A percentile compares a stretch with the other conserved stretches of the same genome.
Evolutionary conservation across 2,113 vertebrate genomes (phyloP).

Genomic region (Seriola rivoliana): DNA sequence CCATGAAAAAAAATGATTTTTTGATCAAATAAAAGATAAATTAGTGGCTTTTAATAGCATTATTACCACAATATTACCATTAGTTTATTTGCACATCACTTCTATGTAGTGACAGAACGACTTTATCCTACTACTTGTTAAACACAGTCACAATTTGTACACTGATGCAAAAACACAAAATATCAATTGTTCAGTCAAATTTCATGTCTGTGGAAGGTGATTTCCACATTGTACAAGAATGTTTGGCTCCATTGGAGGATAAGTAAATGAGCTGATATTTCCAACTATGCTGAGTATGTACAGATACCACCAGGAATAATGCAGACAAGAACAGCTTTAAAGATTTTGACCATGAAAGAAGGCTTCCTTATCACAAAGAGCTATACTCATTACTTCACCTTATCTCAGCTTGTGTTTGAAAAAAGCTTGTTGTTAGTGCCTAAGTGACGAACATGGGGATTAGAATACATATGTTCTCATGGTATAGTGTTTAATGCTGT

Average conservation of each 20-base stretch:
- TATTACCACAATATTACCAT: conserved; percentile 36
- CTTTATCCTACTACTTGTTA: neutral
- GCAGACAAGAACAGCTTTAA: conserved; percentile 12
- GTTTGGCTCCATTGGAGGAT: conserved; percentile 21
- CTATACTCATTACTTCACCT: neutral
- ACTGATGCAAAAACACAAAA: neutral
- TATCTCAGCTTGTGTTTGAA: conserved; percentile 15
- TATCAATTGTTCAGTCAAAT: neutral
- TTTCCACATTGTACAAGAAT: conserved; percentile 5
- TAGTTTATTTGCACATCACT: neutral
- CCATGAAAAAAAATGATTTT: conserved; percentile 4
- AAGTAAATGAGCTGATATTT: conserved; percentile 21
- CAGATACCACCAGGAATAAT: conserved; percentile 20
- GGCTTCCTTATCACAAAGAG: conserved; percentile 14
- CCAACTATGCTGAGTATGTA: neutral
- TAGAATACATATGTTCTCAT: neutral
- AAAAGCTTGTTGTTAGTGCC: neutral
- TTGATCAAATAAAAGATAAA: conserved; percentile 45
- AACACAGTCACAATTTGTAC: neutral
- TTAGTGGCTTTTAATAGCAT: conserved; percentile 20
- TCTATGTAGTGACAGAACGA: neutral
- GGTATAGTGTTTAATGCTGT: neutral
- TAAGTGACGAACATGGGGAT: neutral
- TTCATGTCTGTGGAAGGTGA: conserved; percentile 11
- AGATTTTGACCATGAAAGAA: neutral